A percentile compares a stretch with the other conserved stretches of the same genome.
Conservation (phyloP, 2,888 invertebrate genomes). For the Neoitamus cyanurus region DNA sequence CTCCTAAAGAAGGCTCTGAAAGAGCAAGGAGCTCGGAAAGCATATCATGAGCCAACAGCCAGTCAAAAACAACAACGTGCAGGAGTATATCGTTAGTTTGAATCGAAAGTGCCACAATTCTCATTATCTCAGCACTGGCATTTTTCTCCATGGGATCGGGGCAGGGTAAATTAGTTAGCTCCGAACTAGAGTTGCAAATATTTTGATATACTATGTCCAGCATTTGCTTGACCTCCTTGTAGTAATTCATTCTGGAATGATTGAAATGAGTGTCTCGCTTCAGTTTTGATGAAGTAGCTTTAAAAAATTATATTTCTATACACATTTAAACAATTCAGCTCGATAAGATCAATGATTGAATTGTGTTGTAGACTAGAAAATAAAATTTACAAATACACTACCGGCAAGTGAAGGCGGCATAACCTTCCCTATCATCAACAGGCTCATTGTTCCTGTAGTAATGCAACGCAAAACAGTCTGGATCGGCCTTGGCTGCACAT, state of each 20-base stretch:
- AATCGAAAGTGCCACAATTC: slow-evolving; percentile 75
- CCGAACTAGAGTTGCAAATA: slow-evolving; percentile 54
- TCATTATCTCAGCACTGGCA: slow-evolving; percentile 67
- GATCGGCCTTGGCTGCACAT: slow-evolving; percentile 89
- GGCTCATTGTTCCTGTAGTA: slow-evolving; percentile 88
- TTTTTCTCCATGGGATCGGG: slow-evolving; percentile 52
- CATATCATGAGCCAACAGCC: slow-evolving; percentile 85
- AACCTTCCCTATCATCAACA: slow-evolving; percentile 85
- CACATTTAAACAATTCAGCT: too few relatives aligned
- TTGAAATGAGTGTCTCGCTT: background rate
- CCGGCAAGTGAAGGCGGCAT: slow-evolving; percentile 76
- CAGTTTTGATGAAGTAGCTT: slow-evolving; percentile 60
- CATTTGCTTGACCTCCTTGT: slow-evolving; percentile 85
- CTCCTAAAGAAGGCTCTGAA: slow-evolving; percentile 67
- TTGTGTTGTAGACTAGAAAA: too few relatives aligned
- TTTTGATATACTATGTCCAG: slow-evolving; percentile 70
- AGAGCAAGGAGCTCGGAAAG: slow-evolving; percentile 74
- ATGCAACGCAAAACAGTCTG: slow-evolving; percentile 86
- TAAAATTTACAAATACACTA: slow-evolving; percentile 49
- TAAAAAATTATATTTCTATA: too few relatives aligned
- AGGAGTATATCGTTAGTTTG: slow-evolving; percentile 85
- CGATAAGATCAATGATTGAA: background rate
- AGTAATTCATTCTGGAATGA: slow-evolving; percentile 81
- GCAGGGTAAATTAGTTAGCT: background rate
- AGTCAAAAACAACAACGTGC: slow-evolving; percentile 92